A percentile compares a stretch with the other conserved stretches of the same genome.
These are phyloP conservation scores for Pimephales promelas DNA, from an alignment of 2,113 vertebrate species.

Conservation along the genomic window DNA sequence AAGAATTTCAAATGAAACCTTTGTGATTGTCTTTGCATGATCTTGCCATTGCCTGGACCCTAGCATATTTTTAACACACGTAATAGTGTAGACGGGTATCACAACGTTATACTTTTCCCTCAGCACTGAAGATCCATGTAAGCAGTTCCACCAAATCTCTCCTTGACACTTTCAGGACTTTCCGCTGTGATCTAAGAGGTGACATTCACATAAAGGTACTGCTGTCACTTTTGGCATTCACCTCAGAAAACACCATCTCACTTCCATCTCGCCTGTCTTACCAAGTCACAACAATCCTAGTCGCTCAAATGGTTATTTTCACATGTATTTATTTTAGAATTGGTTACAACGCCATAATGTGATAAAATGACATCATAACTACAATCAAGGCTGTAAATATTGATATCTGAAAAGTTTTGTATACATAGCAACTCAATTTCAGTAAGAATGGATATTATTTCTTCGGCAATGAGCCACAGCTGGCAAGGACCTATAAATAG, in stretches of 20 bases:
- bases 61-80: not conserved
- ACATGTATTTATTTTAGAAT: not conserved
- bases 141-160: conserved; percentile 60
- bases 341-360: not conserved
- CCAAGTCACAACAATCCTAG: not conserved
- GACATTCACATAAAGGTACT: conserved; percentile 58
- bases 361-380: conserved; percentile 29
- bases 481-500: conserved; percentile 44
- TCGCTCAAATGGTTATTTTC: not conserved
- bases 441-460: conserved; percentile 11
- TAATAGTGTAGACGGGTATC: not conserved
- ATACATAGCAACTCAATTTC: conserved; percentile 14
- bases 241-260: not conserved
- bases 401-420: not conserved
- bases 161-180: conserved; percentile 57
- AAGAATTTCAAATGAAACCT: conserved; percentile 7
- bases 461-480: conserved; percentile 28
- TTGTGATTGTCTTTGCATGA: not conserved
- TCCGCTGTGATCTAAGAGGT: conserved; percentile 59
- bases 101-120: not conserved
- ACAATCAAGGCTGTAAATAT: conserved; percentile 1
- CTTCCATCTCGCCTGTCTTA: not conserved
- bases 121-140: conserved; percentile 61
- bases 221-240: conserved; percentile 10
- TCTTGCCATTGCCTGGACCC: not conserved